These are phyloP conservation scores for Aphelenchoides avenae DNA, from an alignment of 1,140 invertebrate genomes.

Conservation along the genomic window DNA sequence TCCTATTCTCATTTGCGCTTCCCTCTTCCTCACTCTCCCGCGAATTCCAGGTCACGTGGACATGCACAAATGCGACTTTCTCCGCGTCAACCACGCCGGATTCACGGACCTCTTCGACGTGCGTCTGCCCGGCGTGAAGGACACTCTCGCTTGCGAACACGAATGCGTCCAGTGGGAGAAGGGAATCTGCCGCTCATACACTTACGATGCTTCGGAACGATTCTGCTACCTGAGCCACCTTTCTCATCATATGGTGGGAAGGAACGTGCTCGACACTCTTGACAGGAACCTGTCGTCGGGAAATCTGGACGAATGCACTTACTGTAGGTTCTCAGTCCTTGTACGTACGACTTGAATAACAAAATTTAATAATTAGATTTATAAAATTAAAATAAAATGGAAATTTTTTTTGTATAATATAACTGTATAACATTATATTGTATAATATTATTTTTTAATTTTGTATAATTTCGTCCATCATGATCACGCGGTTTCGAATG, in stretches of 20 bases:
- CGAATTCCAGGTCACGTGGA: slow-evolving; percentile 17
- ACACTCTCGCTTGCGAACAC: slow-evolving; percentile 13
- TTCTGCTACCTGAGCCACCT: slow-evolving; percentile 23
- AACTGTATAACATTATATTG: background rate
- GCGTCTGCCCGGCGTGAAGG: slow-evolving; percentile 10
- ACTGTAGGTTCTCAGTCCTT: slow-evolving; percentile 19
- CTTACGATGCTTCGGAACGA: slow-evolving; percentile 16
- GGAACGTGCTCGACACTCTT: slow-evolving; percentile 28
- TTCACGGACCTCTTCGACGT: slow-evolving; percentile 28
- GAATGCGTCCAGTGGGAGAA: slow-evolving; percentile 22
- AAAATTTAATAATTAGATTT: background rate
- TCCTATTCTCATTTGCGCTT: too few relatives aligned
- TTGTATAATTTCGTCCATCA: too few relatives aligned
- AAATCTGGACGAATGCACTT: slow-evolving; percentile 24
- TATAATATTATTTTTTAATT: too few relatives aligned
- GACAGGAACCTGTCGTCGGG: slow-evolving; percentile 17
- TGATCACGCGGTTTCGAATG: too few relatives aligned
- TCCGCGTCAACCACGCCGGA: slow-evolving; percentile 29
- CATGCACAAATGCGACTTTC: slow-evolving; percentile 16
- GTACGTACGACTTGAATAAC: background rate
- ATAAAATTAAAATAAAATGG: background rate
- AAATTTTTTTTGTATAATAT: background rate
- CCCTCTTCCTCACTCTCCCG: slow-evolving; percentile 5
- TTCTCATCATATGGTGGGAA: slow-evolving; percentile 19
- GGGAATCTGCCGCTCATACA: slow-evolving; percentile 26